Evolutionary conservation across 2,888 invertebrate genomes (phyloP).

Genomic region (Automeris io): DNA sequence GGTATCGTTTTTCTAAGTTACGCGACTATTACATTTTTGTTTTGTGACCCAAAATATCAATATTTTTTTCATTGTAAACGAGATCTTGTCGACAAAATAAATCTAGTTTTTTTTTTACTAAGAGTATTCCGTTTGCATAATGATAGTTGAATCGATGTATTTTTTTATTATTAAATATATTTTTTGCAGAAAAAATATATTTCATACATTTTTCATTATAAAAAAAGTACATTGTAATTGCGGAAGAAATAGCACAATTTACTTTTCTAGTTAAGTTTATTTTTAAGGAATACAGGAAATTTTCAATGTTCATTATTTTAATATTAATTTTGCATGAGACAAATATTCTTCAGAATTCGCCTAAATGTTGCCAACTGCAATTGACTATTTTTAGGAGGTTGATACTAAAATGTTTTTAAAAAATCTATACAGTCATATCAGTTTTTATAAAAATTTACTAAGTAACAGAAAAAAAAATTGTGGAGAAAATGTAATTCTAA

Average conservation of each 20-base stretch:
- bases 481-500: too few species aligned
- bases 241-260: slow-evolving; percentile 34
- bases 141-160: not conserved
- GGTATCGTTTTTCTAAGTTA: too few species aligned
- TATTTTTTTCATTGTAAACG: not conserved
- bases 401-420: too few species aligned
- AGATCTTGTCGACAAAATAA: not conserved
- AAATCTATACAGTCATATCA: too few species aligned
- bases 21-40: too few species aligned
- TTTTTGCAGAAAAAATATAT: slow-evolving; percentile 1
- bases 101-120: not conserved
- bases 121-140: not conserved
- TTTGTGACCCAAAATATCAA: too few species aligned
- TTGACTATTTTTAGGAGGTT: not conserved
- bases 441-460: too few species aligned
- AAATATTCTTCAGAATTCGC: not conserved
- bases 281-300: slow-evolving; percentile 5
- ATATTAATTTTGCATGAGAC: too few species aligned
- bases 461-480: too few species aligned
- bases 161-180: not conserved
- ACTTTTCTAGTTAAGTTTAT: slow-evolving; percentile 21
- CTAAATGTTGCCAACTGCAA: slow-evolving; percentile 5
- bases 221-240: slow-evolving; percentile 26
- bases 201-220: slow-evolving; percentile 3
- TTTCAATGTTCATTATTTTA: slow-evolving; percentile 6